Base-by-base conservation (phyloP, 2,888 invertebrate species). In the Nasonovia ribisnigri region DNA sequence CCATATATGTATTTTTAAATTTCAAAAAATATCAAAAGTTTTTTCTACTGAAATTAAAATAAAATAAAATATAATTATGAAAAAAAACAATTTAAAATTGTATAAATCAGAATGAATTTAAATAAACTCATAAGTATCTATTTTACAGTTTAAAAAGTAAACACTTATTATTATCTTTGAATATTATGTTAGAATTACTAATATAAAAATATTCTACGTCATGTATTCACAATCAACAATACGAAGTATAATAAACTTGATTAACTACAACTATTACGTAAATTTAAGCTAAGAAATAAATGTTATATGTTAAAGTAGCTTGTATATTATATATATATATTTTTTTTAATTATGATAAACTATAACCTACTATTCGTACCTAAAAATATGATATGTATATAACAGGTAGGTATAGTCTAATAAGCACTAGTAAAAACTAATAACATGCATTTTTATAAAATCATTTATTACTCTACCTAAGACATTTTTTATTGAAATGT, bases 141-240 rank as follows among this genome's bases (percentile, higher is more conserved):
- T 67, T 67, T 67, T 67, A 67, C 13, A 1, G 29, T 86, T 46
- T 43, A 87, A 87, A 48, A 8, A 43, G 42, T 67, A n/a, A 67
- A 67, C 4, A 67, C 13, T 67, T n/a, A 67, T 60, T 60, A 60
- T n/a, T 51, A 51, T 51, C 51, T n/a, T 67, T 1, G n/a, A 67
- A 29, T 29, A n/a, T n/a, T 48, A 91, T 91, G 36, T 51, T 48
- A 51, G 13, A 29, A 42, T 84, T 51, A 42, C n/a, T 42, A 84
- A 57, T 57, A 84, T 84, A 43, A 84, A 91, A 36, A 92, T 46
- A 26, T 90, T 60, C 57, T 60, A 91, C 92, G 86, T 92, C 86
- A 92, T 92, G 6, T 36, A 57, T 46, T 48, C 36, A 57, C 20
- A 84, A 43, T 84, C 10, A 43, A 84, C 86, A 84, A 86, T 57